Percentiles rank a stretch among this genome's conserved stretches.
These are phyloP conservation scores for Eulimnadia texana DNA, from an alignment of 1,140 invertebrate genomes.

Conservation along the genomic window DNA sequence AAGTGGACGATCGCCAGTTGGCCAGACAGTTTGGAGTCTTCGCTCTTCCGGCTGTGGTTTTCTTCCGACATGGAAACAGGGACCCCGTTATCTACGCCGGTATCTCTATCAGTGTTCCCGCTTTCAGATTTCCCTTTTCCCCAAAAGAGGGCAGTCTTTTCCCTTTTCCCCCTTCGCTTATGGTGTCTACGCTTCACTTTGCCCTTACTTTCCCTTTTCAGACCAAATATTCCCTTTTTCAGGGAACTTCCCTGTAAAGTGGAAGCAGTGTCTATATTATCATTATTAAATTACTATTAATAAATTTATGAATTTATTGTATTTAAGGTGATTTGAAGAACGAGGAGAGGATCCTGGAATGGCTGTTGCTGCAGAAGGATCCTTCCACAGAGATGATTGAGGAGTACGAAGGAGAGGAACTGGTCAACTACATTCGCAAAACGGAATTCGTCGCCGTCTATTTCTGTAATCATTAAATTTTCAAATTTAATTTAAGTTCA, in stretches of 20 bases:
- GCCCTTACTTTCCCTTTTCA: no score
- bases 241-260: no score
- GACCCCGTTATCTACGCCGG: constrained; percentile 88
- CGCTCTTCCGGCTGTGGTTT: constrained; percentile 72
- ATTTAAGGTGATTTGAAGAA: constrained; percentile 75
- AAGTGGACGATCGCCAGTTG: constrained; percentile 73
- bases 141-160: no score
- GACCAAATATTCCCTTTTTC: no score
- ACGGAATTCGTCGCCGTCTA: constrained; percentile 74
- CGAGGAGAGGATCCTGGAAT: constrained; percentile 72
- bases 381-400: constrained; percentile 79
- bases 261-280: no score
- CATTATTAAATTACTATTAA: no score
- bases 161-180: no score
- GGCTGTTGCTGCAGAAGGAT: constrained; percentile 80
- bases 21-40: constrained; percentile 76
- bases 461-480: constrained; percentile 71
- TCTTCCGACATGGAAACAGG: constrained; percentile 72
- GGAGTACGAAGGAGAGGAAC: constrained; percentile 64
- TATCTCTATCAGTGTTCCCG: constrained; percentile 28
- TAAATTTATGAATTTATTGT: background rate
- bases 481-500: background rate
- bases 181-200: no score
- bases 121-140: no score
- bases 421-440: constrained; percentile 63